phyloP scores from a whole-genome alignment of 2,888 invertebrate genomes.

The Chaetogeoica ovagalla region DNA sequence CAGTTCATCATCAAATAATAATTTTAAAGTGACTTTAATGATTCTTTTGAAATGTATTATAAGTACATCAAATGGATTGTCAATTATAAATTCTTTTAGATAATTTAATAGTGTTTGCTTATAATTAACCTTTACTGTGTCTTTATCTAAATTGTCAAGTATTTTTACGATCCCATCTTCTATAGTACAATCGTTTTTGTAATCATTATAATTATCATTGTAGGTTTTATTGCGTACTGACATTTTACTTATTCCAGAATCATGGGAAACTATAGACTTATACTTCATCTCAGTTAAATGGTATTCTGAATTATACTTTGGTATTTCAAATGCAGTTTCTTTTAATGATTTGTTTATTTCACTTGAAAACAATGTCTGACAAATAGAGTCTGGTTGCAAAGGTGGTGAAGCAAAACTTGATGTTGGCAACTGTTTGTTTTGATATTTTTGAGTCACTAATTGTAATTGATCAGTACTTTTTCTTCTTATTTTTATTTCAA shows the following conservation, averaged over 20 bases:
- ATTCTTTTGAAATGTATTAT: constrained; percentile 37
- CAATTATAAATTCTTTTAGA: constrained; percentile 29
- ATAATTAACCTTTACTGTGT: constrained; percentile 26
- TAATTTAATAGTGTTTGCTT: constrained; percentile 36
- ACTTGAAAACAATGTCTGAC: constrained; percentile 66
- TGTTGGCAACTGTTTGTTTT: constrained; percentile 18
- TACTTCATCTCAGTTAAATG: constrained; percentile 67
- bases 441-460: constrained; percentile 46
- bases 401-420: constrained; percentile 51
- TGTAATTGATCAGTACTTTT: constrained; percentile 60
- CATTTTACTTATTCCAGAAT: constrained; percentile 87
- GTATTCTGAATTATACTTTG: constrained; percentile 63
- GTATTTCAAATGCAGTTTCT: constrained; percentile 80
- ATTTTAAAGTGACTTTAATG: constrained; percentile 32
- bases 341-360: constrained; percentile 73
- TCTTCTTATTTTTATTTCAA: constrained; percentile 61
- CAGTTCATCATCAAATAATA: constrained; percentile 28
- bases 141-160: constrained; percentile 41
- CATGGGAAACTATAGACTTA: constrained; percentile 66
- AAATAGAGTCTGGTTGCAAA: constrained; percentile 36
- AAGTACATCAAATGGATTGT: not conserved
- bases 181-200: constrained; percentile 7
- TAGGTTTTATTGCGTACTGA: constrained; percentile 60
- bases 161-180: constrained; percentile 22
- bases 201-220: constrained; percentile 39